Conservation (phyloP, 2,797 vertebrate genomes). For the Rhabdomys pumilio region DNA sequence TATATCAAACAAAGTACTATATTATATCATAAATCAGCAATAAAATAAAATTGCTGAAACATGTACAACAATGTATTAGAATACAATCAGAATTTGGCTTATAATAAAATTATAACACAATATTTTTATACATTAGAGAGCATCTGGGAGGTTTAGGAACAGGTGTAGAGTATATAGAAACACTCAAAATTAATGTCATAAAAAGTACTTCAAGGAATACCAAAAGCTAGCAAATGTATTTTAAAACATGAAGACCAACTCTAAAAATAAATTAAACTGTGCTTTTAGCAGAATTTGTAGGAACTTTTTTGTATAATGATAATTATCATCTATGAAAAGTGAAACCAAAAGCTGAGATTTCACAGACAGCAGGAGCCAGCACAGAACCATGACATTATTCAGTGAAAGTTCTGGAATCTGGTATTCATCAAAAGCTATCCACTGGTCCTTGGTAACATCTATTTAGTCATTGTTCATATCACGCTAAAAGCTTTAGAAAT, state of each 20-base stretch:
- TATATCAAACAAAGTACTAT: too few relatives aligned
- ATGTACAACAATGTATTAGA: background rate
- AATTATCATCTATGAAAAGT: background rate
- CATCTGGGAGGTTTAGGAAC: background rate
- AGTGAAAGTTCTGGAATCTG: background rate
- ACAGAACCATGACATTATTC: background rate
- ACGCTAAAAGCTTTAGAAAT: background rate
- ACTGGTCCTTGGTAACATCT: background rate
- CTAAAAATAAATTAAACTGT: background rate
- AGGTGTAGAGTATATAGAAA: background rate
- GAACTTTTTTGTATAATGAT: background rate
- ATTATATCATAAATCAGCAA: too few relatives aligned
- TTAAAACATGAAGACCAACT: background rate
- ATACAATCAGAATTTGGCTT: constrained; percentile 7
- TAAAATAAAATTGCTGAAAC: too few relatives aligned
- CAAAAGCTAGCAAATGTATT: background rate
- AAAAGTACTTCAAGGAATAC: background rate
- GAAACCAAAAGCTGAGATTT: background rate
- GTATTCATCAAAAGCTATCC: background rate
- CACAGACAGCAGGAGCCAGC: fast-evolving
- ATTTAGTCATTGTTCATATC: background rate
- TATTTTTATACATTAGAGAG: background rate
- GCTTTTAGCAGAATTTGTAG: background rate
- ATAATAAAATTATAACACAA: constrained; percentile 6
- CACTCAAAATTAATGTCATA: background rate